phyloP scores from a whole-genome alignment of 2,797 vertebrate species.

The Onychomys leucogaster region DNA sequence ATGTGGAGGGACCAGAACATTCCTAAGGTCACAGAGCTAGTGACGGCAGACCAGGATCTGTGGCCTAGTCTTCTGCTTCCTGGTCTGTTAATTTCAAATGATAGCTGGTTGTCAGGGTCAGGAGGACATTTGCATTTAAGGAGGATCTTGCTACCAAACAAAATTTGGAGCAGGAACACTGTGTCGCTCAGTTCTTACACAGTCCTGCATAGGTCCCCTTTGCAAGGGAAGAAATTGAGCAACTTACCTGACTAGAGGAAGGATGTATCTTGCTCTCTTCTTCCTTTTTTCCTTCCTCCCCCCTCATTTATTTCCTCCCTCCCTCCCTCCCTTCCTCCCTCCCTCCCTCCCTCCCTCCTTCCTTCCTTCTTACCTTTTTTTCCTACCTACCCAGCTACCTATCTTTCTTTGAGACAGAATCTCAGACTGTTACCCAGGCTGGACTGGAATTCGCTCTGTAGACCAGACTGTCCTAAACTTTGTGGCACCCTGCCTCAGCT shows the following conservation, averaged over 20 bases:
- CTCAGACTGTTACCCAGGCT: neutral
- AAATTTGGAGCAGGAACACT: too few species aligned
- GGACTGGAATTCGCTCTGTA: neutral
- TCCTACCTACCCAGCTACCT: too few species aligned
- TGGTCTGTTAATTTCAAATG: constrained; percentile 17
- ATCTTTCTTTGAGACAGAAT: neutral
- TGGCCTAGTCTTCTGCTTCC: neutral
- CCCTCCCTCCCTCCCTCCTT: rapidly evolving
- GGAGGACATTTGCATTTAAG: neutral
- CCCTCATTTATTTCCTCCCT: rapidly evolving
- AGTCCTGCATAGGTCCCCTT: neutral
- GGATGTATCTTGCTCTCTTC: neutral
- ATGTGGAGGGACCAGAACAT: neutral
- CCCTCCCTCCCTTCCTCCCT: rapidly evolving
- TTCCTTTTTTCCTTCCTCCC: too few species aligned
- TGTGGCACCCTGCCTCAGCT: neutral
- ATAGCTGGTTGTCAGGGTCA: neutral
- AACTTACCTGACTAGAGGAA: neutral
- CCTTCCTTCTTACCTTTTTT: rapidly evolving
- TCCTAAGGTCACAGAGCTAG: neutral
- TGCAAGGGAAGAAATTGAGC: neutral
- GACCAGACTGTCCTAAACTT: neutral
- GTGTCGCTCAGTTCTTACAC: neutral
- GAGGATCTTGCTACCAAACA: neutral
- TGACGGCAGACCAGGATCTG: neutral